Conservation (phyloP, 2,888 invertebrate species). For the Julus scandinavius region DNA sequence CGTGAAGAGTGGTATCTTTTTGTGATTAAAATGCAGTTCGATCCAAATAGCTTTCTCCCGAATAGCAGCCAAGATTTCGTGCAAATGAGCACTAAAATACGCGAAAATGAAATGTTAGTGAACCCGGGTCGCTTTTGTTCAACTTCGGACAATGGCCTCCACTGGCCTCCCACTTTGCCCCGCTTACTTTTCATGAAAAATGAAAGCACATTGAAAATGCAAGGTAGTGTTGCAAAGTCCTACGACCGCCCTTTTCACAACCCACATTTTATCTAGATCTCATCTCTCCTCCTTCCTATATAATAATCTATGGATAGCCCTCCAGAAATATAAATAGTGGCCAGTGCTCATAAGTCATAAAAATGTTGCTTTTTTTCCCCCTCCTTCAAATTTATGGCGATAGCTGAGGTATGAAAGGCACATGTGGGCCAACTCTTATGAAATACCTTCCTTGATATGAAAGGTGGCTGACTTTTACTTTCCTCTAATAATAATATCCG, state of each 20-base stretch:
- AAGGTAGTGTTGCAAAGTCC: background rate
- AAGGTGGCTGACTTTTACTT: slow-evolving; percentile 42
- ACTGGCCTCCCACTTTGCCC: slow-evolving; percentile 39
- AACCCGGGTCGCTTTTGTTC: slow-evolving; percentile 40
- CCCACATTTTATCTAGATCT: slow-evolving; percentile 45
- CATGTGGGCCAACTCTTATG: slow-evolving; percentile 33
- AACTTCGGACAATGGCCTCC: slow-evolving; percentile 45
- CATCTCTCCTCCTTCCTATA: slow-evolving; percentile 27
- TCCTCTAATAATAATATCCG: slow-evolving; percentile 45
- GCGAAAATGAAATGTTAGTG: slow-evolving; percentile 31
- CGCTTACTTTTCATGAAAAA: slow-evolving; percentile 12
- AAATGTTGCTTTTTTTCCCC: slow-evolving; percentile 1
- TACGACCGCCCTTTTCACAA: background rate
- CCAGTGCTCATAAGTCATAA: slow-evolving; percentile 13
- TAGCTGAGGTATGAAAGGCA: slow-evolving; percentile 35
- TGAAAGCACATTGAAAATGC: slow-evolving; percentile 38
- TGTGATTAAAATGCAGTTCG: background rate
- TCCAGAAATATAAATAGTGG: slow-evolving; percentile 42
- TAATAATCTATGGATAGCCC: background rate
- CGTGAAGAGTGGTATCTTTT: slow-evolving; percentile 14
- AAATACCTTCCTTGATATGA: slow-evolving; percentile 29
- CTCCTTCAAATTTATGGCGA: background rate
- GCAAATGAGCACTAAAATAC: slow-evolving; percentile 26
- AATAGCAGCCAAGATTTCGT: slow-evolving; percentile 31
- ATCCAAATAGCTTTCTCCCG: slow-evolving; percentile 6